Conservation (phyloP, 2,888 invertebrate genomes). For the Uropetala carovei region DNA sequence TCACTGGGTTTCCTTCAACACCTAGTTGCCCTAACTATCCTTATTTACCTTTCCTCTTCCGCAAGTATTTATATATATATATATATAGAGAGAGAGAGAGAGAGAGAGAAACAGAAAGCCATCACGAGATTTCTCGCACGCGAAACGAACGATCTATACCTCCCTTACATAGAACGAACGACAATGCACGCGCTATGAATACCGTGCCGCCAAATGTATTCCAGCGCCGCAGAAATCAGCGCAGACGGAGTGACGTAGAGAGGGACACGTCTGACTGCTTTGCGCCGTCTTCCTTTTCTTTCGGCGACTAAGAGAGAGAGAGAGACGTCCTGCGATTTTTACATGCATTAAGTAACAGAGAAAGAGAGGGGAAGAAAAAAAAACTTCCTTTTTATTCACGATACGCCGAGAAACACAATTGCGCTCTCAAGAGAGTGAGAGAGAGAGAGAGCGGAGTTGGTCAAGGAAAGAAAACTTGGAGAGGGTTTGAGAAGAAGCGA, state of each 20-base stretch:
- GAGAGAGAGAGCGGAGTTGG: not conserved
- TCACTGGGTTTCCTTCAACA: too few species aligned
- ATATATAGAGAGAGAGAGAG: too few species aligned
- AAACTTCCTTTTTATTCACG: too few species aligned
- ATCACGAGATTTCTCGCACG: too few species aligned
- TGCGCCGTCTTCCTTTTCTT: not conserved
- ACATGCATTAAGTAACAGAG: not conserved
- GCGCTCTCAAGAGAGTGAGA: not conserved
- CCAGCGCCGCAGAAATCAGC: not conserved
- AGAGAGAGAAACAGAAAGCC: too few species aligned
- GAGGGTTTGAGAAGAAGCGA: not conserved
- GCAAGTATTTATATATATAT: too few species aligned
- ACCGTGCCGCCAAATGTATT: not conserved
- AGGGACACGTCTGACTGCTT: not conserved
- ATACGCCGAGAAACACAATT: too few species aligned
- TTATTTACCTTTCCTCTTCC: too few species aligned
- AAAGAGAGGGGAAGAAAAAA: not conserved
- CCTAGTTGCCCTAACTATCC: too few species aligned
- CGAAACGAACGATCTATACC: too few species aligned
- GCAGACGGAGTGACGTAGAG: not conserved
- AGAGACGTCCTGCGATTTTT: not conserved
- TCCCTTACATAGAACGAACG: not conserved
- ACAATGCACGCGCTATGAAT: constrained; percentile 5
- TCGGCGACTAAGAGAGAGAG: not conserved
- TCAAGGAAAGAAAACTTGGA: not conserved